Evolutionary conservation across 64 coral and sea anemone genomes (phyloP), one percentile per base, ranked within the genome.

Genomic region (Montipora capricornis): DNA sequence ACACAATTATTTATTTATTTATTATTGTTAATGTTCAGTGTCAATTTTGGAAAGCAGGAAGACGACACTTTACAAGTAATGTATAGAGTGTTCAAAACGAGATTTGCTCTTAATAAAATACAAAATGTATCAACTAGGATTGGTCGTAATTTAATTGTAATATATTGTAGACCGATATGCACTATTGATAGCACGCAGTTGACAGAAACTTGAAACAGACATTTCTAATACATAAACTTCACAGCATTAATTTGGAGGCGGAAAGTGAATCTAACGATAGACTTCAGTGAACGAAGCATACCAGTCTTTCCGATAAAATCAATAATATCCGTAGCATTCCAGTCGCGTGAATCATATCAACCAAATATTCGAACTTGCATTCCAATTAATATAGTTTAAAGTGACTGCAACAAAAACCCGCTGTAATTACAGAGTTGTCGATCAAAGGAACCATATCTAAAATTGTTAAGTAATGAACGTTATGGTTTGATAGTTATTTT

Each of bases 371-470:
- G 12, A 84, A 68, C 5, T 68, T 19, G 62, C 81, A 84, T 84
- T 84, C 82, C 82, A 86, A 86, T 86, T 86, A 50, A 86, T 78
- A 49, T 71, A 73, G 15, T 86, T 50, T 61, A 57, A 66, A 82
- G 26, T 17, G 76, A 60, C 29, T 89, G 4, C 9, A 11, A 37
- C 37, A 12, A 49, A 64, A 64, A 64, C 61, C 14, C 61, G 61
- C 61, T 64, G 11, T 15, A 14, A 64, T 64, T 64, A 16, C 44
- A 79, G 6, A 44, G 17, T n/a, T 57, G n/a, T 57, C 47, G 46
- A 37, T 37, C 37, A 37, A 15, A 45, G 6, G 22, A 13, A 45
- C 11, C 8, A 4, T 64, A 76, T 76, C 44, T 80, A 76, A 73
- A 84, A 81, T 45, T 64, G 68, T 69, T 68, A 49, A 49, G 22